phyloP scores from a whole-genome alignment of 2,113 vertebrate species.

The Syngnathus floridae region DNA sequence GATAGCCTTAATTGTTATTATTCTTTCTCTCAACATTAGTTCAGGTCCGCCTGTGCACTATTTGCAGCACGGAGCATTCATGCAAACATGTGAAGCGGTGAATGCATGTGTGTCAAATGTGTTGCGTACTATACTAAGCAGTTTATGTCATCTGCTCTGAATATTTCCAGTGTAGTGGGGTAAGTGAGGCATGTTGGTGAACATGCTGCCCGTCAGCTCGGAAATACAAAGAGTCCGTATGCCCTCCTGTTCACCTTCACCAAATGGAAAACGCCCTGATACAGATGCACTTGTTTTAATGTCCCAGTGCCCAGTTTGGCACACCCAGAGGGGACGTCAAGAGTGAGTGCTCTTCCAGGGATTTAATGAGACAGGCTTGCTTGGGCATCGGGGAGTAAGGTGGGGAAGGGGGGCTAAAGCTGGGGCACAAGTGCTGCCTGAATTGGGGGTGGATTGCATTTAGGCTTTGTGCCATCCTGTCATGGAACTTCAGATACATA shows the following conservation, averaged over 20 bases:
- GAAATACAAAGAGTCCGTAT: constrained; percentile 21
- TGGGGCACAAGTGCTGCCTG: constrained; percentile 26
- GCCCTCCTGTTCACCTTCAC: constrained; percentile 30
- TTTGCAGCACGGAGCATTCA: constrained; percentile 15
- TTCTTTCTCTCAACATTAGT: constrained; percentile 12
- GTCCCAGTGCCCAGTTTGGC: constrained; percentile 37
- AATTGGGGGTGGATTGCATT: constrained; percentile 21
- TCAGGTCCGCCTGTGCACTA: not conserved
- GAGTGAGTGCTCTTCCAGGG: constrained; percentile 31
- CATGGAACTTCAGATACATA: not conserved
- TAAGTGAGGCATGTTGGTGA: constrained; percentile 22
- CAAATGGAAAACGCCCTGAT: constrained; percentile 6
- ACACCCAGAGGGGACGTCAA: constrained; percentile 55
- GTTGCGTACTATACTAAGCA: constrained; percentile 38
- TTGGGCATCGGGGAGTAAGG: constrained; percentile 33
- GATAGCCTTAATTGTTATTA: not conserved
- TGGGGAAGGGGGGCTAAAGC: constrained; percentile 23
- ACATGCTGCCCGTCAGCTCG: constrained; percentile 7
- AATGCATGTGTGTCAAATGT: constrained; percentile 50
- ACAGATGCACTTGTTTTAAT: constrained; percentile 5
- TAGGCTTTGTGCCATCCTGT: constrained; percentile 29
- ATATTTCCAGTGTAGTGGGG: constrained; percentile 24
- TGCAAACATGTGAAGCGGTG: constrained; percentile 21
- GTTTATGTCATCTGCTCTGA: constrained; percentile 29
- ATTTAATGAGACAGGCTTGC: constrained; percentile 51